These are phyloP conservation scores for Drosophila funebris DNA, from an alignment of 1,140 invertebrate species.

Conservation along the genomic window DNA sequence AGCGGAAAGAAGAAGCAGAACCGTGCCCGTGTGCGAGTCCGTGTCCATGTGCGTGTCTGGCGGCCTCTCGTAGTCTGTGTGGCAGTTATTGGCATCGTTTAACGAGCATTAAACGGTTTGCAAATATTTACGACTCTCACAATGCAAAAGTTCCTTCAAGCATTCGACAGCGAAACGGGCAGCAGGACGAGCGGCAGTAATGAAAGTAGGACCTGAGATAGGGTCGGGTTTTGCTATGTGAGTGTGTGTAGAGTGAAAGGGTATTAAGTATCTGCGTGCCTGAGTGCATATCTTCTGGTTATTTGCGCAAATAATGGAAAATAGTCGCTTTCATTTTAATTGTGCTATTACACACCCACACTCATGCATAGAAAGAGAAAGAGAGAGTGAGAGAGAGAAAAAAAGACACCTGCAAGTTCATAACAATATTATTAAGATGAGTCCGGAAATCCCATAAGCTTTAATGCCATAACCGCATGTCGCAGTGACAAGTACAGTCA, in stretches of 20 bases:
- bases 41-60: conserved; percentile 18
- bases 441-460: conserved; percentile 38
- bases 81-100: conserved; percentile 60
- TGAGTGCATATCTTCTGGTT: conserved; percentile 55
- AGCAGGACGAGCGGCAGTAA: neutral
- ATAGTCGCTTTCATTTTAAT: conserved; percentile 43
- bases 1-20: neutral
- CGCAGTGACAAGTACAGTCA: neutral
- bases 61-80: conserved; percentile 17
- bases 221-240: neutral
- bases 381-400: neutral
- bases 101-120: conserved; percentile 61
- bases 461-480: conserved; percentile 4
- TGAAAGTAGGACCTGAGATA: neutral
- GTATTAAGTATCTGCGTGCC: conserved; percentile 35
- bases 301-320: conserved; percentile 50
- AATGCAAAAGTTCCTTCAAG: conserved; percentile 50
- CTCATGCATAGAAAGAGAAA: neutral
- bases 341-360: conserved; percentile 25
- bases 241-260: conserved; percentile 2
- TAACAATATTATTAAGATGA: conserved; percentile 24
- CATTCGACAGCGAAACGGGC: neutral
- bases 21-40: neutral
- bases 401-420: neutral
- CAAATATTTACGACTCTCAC: conserved; percentile 63